Conservation (phyloP, 37 sponge, comb jelly and placozoan species). For the Haliclona indistincta region DNA sequence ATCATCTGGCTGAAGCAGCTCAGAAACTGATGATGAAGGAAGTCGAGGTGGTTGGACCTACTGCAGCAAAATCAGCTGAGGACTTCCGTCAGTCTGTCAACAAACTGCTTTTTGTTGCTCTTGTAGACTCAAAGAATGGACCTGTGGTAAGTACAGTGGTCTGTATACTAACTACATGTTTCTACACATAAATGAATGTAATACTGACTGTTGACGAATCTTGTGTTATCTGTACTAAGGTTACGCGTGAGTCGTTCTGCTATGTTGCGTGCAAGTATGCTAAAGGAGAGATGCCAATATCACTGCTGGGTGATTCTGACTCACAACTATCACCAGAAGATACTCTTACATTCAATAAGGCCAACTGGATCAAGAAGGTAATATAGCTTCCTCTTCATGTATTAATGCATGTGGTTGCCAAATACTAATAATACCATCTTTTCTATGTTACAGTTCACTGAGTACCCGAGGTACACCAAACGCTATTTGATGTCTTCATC, state of each 20-base stretch:
- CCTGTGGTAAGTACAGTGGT: not conserved
- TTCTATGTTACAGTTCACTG: not conserved
- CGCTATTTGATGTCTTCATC: not conserved
- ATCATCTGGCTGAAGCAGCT: constrained; percentile 10
- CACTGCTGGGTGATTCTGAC: not conserved
- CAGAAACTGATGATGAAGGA: not conserved
- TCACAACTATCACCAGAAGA: constrained; percentile 16
- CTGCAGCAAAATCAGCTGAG: not conserved
- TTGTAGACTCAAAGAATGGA: not conserved
- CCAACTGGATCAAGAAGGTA: constrained; percentile 44
- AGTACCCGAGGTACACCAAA: not conserved
- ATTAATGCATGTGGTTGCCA: not conserved
- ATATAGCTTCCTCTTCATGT: not conserved
- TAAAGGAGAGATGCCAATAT: constrained; percentile 6
- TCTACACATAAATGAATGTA: not conserved
- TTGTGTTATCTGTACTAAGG: constrained; percentile 4
- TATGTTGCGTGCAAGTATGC: constrained; percentile 39
- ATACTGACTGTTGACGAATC: not conserved
- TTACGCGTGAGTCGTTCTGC: constrained; percentile 38
- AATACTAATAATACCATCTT: not conserved
- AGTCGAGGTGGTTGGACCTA: not conserved
- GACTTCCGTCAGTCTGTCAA: constrained; percentile 18
- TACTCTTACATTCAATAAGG: constrained; percentile 25
- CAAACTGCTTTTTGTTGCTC: constrained; percentile 11
- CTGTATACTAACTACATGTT: not conserved